Conservation (phyloP, 2,888 invertebrate genomes). For the Nymphalis polychloros region DNA sequence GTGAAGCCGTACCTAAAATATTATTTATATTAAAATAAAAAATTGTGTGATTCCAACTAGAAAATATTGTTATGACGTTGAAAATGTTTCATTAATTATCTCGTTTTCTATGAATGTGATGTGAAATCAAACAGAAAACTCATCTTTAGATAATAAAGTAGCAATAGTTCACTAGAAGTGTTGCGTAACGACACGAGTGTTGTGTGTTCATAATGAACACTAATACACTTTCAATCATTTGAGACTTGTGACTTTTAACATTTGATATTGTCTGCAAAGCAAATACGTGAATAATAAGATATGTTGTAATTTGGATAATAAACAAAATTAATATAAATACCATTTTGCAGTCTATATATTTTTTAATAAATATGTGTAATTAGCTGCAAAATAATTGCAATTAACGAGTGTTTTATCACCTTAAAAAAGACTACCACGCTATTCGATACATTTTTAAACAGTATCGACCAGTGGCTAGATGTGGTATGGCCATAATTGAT, state of each 20-base stretch:
- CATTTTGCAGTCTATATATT: not conserved
- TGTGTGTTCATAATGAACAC: not conserved
- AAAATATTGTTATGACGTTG: not conserved
- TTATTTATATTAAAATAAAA: not conserved
- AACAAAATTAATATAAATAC: not conserved
- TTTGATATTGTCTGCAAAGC: not conserved
- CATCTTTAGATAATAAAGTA: not conserved
- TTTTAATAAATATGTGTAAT: not conserved
- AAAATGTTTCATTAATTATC: not conserved
- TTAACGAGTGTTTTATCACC: not conserved
- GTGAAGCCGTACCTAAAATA: constrained; percentile 2
- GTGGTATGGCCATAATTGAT: constrained; percentile 17
- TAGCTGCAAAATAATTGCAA: not conserved
- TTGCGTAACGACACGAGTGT: not conserved
- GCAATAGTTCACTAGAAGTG: not conserved
- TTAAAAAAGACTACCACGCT: constrained; percentile 1
- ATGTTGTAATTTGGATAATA: not conserved
- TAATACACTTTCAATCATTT: not conserved
- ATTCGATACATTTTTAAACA: not conserved
- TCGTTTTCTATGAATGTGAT: not conserved
- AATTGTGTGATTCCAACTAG: not conserved
- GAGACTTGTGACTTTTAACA: not conserved
- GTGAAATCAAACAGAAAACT: not conserved
- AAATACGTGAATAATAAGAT: not conserved
- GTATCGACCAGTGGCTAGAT: constrained; percentile 25